phyloP scores from a whole-genome alignment of 2,113 vertebrate genomes.

The Jacana jacana region DNA sequence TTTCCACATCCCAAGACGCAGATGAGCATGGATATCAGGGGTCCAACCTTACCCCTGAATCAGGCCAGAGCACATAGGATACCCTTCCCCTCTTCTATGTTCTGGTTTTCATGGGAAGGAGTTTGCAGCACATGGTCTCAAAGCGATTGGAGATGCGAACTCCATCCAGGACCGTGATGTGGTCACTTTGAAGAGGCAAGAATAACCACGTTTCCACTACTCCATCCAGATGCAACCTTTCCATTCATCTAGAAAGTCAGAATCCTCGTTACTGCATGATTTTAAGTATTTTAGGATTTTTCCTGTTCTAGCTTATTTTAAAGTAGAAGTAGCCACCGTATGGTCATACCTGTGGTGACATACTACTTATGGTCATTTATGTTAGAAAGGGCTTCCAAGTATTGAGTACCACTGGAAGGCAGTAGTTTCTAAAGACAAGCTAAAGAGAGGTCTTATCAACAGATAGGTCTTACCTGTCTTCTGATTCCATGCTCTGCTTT shows the following conservation, averaged over 20 bases:
- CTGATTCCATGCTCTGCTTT: not conserved
- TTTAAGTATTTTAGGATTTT: not conserved
- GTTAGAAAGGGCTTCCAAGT: not conserved
- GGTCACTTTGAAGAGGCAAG: not conserved
- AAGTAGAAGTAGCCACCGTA: not conserved
- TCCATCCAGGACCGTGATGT: accelerated
- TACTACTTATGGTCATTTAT: not conserved
- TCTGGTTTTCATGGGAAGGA: not conserved
- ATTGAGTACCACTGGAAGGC: not conserved
- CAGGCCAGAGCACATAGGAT: not conserved
- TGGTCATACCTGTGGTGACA: not conserved
- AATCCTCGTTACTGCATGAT: not conserved
- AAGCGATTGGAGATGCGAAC: not conserved
- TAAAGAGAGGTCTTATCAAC: not conserved
- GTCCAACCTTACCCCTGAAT: not conserved
- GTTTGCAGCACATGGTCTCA: not conserved
- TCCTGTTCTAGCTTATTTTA: not conserved
- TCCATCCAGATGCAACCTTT: not conserved
- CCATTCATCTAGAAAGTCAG: not conserved
- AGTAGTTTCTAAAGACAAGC: not conserved
- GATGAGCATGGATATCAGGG: not conserved
- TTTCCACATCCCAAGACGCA: not conserved
- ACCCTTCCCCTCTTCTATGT: not conserved
- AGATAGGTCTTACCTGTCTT: not conserved
- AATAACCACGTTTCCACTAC: not conserved